Percentiles rank a stretch among this genome's conserved stretches.
phyloP scores from a whole-genome alignment of 2,888 invertebrate species.

The Ornithoptera priamus region DNA sequence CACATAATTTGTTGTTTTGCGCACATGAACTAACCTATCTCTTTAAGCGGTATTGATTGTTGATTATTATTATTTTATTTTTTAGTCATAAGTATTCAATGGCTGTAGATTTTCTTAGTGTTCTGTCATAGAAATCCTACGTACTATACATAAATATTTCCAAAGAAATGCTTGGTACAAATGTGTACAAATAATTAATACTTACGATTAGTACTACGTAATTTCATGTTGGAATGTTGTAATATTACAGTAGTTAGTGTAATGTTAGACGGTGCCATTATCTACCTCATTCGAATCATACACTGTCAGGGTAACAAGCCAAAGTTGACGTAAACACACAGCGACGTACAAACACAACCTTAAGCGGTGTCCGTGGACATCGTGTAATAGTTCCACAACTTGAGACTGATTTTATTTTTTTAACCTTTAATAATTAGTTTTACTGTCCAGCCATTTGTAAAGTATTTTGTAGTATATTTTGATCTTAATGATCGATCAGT shows the following conservation, averaged over 20 bases:
- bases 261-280: constrained; percentile 66
- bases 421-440: constrained; percentile 29
- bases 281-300: constrained; percentile 70
- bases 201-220: constrained; percentile 62
- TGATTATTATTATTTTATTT: constrained; percentile 79
- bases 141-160: constrained; percentile 62
- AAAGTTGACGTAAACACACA: constrained; percentile 64
- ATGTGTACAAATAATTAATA: constrained; percentile 74
- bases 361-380: constrained; percentile 39
- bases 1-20: constrained; percentile 58
- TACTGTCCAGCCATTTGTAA: constrained; percentile 25
- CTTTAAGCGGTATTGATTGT: constrained; percentile 67
- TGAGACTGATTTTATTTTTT: constrained; percentile 60
- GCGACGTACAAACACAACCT: constrained; percentile 72
- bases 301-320: constrained; percentile 72
- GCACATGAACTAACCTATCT: constrained; percentile 63
- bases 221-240: constrained; percentile 75
- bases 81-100: constrained; percentile 59
- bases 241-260: constrained; percentile 66
- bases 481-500: neutral
- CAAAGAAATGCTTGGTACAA: constrained; percentile 80
- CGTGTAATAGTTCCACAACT: constrained; percentile 45
- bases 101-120: constrained; percentile 58
- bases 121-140: constrained; percentile 44
- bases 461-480: neutral